Percentiles rank a stretch among this genome's conserved stretches.
Evolutionary conservation across 1,140 invertebrate genomes (phyloP).

Genomic region (Matsumurasca onukii): DNA sequence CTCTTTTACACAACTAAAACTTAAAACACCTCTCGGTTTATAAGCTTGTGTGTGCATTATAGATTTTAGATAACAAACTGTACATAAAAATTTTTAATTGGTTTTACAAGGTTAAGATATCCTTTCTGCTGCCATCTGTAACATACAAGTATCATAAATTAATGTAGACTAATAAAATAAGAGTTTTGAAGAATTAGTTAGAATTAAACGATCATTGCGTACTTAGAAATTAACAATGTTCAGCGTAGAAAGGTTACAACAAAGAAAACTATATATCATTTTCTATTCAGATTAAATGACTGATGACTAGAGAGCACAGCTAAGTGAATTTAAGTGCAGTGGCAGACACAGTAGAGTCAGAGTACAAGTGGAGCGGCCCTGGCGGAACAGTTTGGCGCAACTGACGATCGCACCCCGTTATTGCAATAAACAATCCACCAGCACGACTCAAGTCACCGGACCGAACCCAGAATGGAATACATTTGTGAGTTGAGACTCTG

Average conservation of each 20-base stretch:
- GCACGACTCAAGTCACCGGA: too few relatives aligned
- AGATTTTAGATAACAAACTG: constrained; percentile 6
- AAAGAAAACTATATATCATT: neutral
- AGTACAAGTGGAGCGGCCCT: too few relatives aligned
- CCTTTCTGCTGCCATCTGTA: neutral
- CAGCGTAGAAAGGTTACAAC: neutral
- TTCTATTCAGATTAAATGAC: neutral
- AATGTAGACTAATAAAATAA: neutral
- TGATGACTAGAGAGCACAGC: neutral
- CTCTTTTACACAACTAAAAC: neutral
- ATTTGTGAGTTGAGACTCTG: too few relatives aligned
- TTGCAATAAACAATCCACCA: too few relatives aligned
- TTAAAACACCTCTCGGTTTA: neutral
- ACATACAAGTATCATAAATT: neutral
- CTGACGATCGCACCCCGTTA: too few relatives aligned
- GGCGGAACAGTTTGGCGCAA: too few relatives aligned
- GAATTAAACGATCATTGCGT: neutral
- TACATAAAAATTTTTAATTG: constrained; percentile 17
- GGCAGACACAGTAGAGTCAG: too few relatives aligned
- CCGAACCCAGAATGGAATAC: too few relatives aligned
- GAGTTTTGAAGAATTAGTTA: neutral
- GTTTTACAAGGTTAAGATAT: neutral
- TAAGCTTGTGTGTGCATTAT: neutral
- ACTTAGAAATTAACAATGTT: neutral
- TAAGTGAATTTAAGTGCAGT: neutral